Percentiles rank a stretch among this genome's conserved stretches.
These are phyloP conservation scores for Epizoanthus scotinus DNA, from an alignment of 92 coral and sea anemone genomes.

Conservation along the genomic window DNA sequence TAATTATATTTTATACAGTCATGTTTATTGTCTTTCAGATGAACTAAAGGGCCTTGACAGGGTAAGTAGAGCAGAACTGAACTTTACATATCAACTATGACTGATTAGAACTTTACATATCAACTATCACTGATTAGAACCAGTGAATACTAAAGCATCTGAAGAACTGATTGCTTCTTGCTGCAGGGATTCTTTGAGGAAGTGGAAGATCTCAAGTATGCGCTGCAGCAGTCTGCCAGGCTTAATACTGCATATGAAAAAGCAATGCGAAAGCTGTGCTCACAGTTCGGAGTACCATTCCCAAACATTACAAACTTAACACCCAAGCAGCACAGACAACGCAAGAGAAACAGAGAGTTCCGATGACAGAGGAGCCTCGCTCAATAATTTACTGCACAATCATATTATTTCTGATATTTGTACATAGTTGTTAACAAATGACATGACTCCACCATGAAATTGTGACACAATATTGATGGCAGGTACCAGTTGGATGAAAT, in stretches of 20 bases:
- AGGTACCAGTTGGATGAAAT: too few species aligned
- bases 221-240: constrained; percentile 86
- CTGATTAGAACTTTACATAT: too few species aligned
- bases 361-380: constrained; percentile 4
- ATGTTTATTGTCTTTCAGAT: constrained; percentile 50
- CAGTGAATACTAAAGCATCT: not conserved
- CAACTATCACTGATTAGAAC: not conserved
- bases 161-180: not conserved
- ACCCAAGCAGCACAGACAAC: constrained; percentile 46
- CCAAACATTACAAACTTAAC: constrained; percentile 67
- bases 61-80: constrained; percentile 43
- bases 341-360: constrained; percentile 57
- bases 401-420: too few species aligned
- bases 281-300: constrained; percentile 72
- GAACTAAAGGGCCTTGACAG: constrained; percentile 84
- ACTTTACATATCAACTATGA: too few species aligned
- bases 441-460: too few species aligned
- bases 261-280: constrained; percentile 77
- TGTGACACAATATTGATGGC: too few species aligned
- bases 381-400: not conserved
- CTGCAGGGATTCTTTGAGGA: constrained; percentile 90
- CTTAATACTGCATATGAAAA: constrained; percentile 86
- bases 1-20: not conserved
- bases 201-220: constrained; percentile 83
- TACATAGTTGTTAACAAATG: too few species aligned